Base-by-base conservation (phyloP, 2,113 vertebrate species). In the Arothron firmamentum region DNA sequence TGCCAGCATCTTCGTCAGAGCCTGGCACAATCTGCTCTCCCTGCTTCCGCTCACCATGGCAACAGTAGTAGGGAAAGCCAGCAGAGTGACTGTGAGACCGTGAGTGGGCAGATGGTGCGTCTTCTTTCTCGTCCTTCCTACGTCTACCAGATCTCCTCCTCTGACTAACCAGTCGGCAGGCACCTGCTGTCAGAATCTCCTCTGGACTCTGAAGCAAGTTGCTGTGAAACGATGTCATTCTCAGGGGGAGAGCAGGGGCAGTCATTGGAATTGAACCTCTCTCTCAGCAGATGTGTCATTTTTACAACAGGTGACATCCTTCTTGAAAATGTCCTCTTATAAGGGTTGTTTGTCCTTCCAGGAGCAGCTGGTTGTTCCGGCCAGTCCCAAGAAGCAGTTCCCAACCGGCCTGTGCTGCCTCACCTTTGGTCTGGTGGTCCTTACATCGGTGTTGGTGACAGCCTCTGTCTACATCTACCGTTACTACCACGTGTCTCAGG, bases 401-500 rank as follows among this genome's bases (percentile, higher is more conserved):
- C 81, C 92, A 65, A 90, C 87, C 0, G 84, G 92, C 5, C 83
- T 94, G 45, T 96, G 93, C 85, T 96, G 93, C 86, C 87, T 97
- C 77, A 92, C 88, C 5, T 87, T 94, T 72, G 93, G 92, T 18
- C 78, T 96, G 48, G 89, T 93, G 0, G 86, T 94, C 16, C 89
- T 98, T 81, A 88, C 94, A 53, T 90, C 93, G 56, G 93, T 93
- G 61, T 77, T 97, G 46, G 88, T 93, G 72, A 88, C 97, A 31
- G 92, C 93, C 0, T 94, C 94, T 0, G 90, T 95, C 70, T 98
- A 92, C 18, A 84, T 94, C 62, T 96, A 96, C 87, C 92, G 94
- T 84, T 90, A 93, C 84, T 94, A 96, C 90, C 93, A 92, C 75
- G 87, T 93, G 64, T 84, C 93, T 23, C 93, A 94, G 93, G 96